These are phyloP conservation scores for Trichosurus vulpecula DNA, from an alignment of 2,797 vertebrate species.

Conservation along the genomic window DNA sequence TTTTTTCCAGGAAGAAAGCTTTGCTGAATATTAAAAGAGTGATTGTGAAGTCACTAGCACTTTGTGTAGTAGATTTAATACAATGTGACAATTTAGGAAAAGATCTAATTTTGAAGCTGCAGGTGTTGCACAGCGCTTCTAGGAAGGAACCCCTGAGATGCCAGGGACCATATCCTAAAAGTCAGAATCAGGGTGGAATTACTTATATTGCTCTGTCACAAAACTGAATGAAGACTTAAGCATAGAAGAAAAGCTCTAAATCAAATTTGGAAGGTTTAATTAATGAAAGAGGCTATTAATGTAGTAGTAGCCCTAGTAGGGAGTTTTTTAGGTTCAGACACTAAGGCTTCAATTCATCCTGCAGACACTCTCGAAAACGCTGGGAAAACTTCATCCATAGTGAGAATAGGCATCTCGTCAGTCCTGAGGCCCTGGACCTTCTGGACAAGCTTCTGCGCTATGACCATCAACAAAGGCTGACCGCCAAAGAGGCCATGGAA, in stretches of 20 bases:
- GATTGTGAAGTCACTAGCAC: conserved; percentile 5
- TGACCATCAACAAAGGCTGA: conserved; percentile 98
- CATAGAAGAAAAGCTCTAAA: background rate
- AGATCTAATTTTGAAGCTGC: conserved; percentile 10
- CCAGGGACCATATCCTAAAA: background rate
- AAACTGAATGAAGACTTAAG: background rate
- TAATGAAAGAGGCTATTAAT: background rate
- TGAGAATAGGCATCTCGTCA: conserved; percentile 98
- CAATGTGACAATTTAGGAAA: background rate
- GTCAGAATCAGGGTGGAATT: background rate
- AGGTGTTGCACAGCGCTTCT: background rate
- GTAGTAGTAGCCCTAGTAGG: background rate
- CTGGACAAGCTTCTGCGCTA: conserved; percentile 99
- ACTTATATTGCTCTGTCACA: background rate
- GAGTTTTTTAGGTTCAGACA: conserved; percentile 2
- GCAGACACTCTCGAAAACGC: conserved; percentile 95
- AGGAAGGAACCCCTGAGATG: background rate
- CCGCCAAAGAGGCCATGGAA: conserved; percentile 97
- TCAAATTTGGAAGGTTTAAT: conserved; percentile 12
- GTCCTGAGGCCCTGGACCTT: conserved; percentile 95
- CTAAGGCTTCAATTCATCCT: conserved; percentile 49
- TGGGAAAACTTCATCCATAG: conserved; percentile 99
- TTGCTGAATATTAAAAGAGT: conserved; percentile 33
- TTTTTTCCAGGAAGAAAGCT: background rate
- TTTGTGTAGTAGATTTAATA: conserved; percentile 28